phyloP scores from a whole-genome alignment of 1,140 invertebrate genomes.

The Pachyrhynchus sulphureomaculatus region DNA sequence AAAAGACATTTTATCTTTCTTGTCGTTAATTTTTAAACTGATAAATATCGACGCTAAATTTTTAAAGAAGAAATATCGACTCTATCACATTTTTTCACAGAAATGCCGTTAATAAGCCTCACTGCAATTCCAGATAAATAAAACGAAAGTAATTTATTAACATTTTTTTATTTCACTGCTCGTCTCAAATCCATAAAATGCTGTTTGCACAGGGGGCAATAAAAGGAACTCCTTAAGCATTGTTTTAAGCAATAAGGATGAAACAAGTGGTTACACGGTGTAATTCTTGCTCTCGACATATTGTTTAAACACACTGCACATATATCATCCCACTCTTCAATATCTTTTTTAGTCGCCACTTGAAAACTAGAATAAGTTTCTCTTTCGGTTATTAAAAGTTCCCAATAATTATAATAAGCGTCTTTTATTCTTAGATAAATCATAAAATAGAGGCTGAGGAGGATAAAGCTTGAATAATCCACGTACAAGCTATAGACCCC shows the following conservation, averaged over 20 bases:
- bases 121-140: too few relatives aligned
- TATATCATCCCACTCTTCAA: constrained; percentile 68
- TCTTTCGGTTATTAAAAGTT: constrained; percentile 59
- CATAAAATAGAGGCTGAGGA: constrained; percentile 64
- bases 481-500: constrained; percentile 25
- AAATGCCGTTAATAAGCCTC: too few relatives aligned
- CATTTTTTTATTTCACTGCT: constrained; percentile 6
- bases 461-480: constrained; percentile 31
- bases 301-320: constrained; percentile 71
- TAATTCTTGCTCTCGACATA: constrained; percentile 68
- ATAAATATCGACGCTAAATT: too few relatives aligned
- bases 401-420: constrained; percentile 57
- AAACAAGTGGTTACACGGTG: constrained; percentile 74
- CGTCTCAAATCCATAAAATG: constrained; percentile 24
- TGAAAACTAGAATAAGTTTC: constrained; percentile 62
- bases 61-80: too few relatives aligned
- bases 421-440: constrained; percentile 66
- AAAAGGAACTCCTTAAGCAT: constrained; percentile 65
- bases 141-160: too few relatives aligned
- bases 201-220: constrained; percentile 71
- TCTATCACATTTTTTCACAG: too few relatives aligned
- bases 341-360: constrained; percentile 63
- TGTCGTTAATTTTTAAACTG: too few relatives aligned
- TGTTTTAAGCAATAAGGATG: constrained; percentile 71
- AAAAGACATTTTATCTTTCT: too few relatives aligned